Conservation (phyloP, 2,888 invertebrate species). For the Incurvaria masculella region DNA sequence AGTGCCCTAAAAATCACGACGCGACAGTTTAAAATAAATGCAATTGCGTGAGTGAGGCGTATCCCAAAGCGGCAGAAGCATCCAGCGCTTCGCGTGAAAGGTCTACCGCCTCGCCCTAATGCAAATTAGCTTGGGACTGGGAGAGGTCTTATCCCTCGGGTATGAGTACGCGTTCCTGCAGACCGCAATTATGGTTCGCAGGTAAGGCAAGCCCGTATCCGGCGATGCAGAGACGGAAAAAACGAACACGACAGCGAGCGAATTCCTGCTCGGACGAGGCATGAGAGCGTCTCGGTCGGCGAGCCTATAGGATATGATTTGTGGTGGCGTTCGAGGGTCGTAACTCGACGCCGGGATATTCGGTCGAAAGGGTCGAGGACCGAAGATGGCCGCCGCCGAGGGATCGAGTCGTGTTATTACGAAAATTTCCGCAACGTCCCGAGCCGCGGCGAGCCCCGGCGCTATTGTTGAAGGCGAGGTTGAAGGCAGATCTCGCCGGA, state of each 20-base stretch:
- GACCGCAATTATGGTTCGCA: background rate
- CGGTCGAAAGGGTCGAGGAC: background rate
- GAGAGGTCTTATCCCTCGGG: background rate
- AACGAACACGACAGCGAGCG: background rate
- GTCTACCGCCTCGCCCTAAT: background rate
- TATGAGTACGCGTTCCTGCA: background rate
- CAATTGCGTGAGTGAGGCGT: background rate
- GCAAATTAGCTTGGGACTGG: background rate
- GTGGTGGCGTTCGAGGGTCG: background rate
- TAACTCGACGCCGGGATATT: background rate
- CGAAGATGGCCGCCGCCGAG: background rate
- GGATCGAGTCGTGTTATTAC: slow-evolving; percentile 47
- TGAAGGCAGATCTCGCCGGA: background rate
- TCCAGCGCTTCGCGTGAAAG: background rate
- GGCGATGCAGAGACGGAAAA: background rate
- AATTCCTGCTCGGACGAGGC: background rate
- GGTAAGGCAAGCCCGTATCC: background rate
- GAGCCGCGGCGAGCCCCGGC: background rate
- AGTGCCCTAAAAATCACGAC: background rate
- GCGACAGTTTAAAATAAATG: background rate
- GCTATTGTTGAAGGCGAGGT: background rate
- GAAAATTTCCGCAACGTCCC: slow-evolving; percentile 31
- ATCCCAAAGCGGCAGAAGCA: background rate
- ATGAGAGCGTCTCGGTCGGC: background rate
- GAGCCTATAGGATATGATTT: background rate